Evolutionary conservation across 2,888 invertebrate genomes (phyloP).

Genomic region (Phragmatobia fuliginosa): DNA sequence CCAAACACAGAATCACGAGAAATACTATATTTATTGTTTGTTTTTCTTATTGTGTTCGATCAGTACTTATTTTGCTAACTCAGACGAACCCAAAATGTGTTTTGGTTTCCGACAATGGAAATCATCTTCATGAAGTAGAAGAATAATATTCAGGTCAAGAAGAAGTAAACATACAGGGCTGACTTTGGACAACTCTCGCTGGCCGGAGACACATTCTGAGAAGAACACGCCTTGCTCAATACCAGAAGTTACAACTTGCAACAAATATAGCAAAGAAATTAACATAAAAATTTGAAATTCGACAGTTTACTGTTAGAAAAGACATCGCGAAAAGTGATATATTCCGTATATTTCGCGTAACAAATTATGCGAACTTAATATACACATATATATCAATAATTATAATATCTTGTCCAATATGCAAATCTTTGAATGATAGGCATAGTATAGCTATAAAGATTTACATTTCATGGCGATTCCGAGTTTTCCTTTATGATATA

Average conservation of each 20-base stretch:
- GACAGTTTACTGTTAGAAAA: background rate
- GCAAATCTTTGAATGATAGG: constrained; percentile 12
- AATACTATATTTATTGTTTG: too few relatives aligned
- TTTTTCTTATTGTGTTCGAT: too few relatives aligned
- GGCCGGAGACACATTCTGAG: background rate
- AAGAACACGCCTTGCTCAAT: background rate
- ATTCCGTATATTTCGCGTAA: constrained; percentile 1
- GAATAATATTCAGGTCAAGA: background rate
- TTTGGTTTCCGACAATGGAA: too few relatives aligned
- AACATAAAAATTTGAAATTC: background rate
- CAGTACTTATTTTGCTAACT: too few relatives aligned
- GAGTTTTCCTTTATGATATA: constrained; percentile 12
- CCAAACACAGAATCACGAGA: too few relatives aligned
- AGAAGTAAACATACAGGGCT: background rate
- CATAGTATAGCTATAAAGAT: constrained; percentile 11
- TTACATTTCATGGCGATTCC: constrained; percentile 9
- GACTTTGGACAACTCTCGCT: background rate
- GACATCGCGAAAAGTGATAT: background rate
- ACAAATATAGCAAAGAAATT: background rate
- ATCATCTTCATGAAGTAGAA: too few relatives aligned
- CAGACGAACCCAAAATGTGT: too few relatives aligned
- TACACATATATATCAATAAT: background rate
- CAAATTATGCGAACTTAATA: constrained; percentile 2
- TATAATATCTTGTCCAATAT: constrained; percentile 9
- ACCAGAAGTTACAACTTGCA: background rate